Evolutionary conservation across 2,888 invertebrate genomes (phyloP).

Genomic region (Ormyrus rosae): DNA sequence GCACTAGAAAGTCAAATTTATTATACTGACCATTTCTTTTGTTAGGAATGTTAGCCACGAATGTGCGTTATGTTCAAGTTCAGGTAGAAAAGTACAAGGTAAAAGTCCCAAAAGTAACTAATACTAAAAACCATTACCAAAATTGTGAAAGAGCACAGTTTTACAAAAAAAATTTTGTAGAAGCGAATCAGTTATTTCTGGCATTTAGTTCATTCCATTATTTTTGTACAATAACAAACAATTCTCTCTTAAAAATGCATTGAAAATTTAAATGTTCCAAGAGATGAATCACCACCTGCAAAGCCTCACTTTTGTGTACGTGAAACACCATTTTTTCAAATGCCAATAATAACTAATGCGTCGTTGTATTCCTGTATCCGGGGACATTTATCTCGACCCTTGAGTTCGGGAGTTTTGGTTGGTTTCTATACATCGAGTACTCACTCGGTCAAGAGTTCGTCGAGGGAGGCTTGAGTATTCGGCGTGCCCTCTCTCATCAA

Average conservation of each 20-base stretch:
- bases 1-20: conserved; percentile 23
- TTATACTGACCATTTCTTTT: conserved; percentile 44
- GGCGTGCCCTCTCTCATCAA: conserved; percentile 71
- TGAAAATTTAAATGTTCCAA: not conserved
- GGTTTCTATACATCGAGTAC: conserved; percentile 66
- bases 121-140: conserved; percentile 1
- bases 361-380: not conserved
- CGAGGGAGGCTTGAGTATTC: conserved; percentile 73
- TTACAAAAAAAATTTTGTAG: not conserved
- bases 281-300: not conserved
- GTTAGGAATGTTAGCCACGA: conserved; percentile 49
- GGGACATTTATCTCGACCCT: conserved; percentile 32
- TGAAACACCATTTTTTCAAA: not conserved
- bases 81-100: conserved; percentile 12
- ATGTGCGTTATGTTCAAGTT: not conserved
- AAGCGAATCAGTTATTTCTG: conserved; percentile 20
- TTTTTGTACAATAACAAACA: too few relatives aligned
- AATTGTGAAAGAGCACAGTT: conserved; percentile 3
- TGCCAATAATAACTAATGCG: conserved; percentile 34
- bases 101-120: conserved; percentile 18
- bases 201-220: not conserved
- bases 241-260: not conserved
- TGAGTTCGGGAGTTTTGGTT: conserved; percentile 10
- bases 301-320: not conserved
- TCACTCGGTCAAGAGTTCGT: conserved; percentile 76